Base-by-base conservation (phyloP, 2,888 invertebrate genomes). In the Diarsia brunnea region DNA sequence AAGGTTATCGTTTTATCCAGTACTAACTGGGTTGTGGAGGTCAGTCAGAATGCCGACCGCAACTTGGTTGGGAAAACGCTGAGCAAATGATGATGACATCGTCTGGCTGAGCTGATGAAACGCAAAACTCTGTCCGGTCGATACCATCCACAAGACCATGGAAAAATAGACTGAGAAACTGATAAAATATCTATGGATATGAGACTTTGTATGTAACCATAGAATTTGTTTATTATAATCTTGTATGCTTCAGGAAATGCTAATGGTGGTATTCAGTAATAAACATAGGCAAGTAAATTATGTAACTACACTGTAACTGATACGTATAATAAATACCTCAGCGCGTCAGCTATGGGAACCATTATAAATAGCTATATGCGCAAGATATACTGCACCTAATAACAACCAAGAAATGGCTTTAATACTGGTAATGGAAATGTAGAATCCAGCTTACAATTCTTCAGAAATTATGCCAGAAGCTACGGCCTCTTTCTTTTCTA, bases 251-350 rank as follows among this genome's bases (percentile, higher is more conserved):
- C 68, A 69, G 69, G 82, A 82, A 76, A 70, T 82, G 55, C 61
- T 76, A 69, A 77, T 82, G 43, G 43, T 43, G 55, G 67, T 69
- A 55, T 61, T 75, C 61, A 55, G 61, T n/a, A 47, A 76, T 67
- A 82, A 69, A 75, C 53, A 75, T 70, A 82, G 66, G 81, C 58
- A 63, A 63, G 69, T 82, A 38, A 76, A 67, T 82, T 69, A 79
- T 75, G 79, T 79, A 69, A 58, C 60, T 63, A 75, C 79, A 66
- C 51, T 81, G 74, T 69, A 66, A 78, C 74, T 69, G 53, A 76
- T 66, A 75, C 49, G 24, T 80, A 82, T 69, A 66, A 66, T 69
- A 82, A 55, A 77, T 77, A 49, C 38, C 24, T 79, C 45, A 31
- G 38, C 21, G 43, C 14, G 51, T 43, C 53, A 60, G 43, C 43